Conservation (phyloP, 2,888 invertebrate species). For the Drosophila multiciliata region DNA sequence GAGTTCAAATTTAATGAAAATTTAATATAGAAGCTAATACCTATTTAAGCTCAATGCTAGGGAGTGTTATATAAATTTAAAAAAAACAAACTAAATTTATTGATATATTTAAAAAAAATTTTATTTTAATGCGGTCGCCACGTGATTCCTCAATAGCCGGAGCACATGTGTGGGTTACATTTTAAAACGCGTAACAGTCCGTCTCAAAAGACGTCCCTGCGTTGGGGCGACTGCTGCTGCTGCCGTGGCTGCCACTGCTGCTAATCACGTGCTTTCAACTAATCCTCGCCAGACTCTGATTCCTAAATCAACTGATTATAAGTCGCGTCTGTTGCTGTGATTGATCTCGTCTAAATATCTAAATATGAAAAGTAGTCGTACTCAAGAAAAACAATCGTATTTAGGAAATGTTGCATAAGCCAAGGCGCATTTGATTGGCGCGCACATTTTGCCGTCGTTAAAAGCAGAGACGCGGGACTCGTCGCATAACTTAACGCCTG, state of each 20-base stretch:
- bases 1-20: constrained; percentile 11
- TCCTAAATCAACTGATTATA: constrained; percentile 16
- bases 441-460: constrained; percentile 69
- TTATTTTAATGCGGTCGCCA: constrained; percentile 69
- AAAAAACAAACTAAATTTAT: not conserved
- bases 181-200: constrained; percentile 98
- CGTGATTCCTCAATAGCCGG: constrained; percentile 63
- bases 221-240: constrained; percentile 96
- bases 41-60: not conserved
- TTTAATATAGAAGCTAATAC: not conserved
- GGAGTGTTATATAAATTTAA: constrained; percentile 32
- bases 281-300: constrained; percentile 17
- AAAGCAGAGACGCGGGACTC: constrained; percentile 38
- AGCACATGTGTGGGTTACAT: constrained; percentile 97
- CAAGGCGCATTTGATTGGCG: constrained; percentile 79
- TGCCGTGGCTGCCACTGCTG: not conserved
- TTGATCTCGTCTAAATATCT: constrained; percentile 29
- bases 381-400: constrained; percentile 19
- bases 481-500: constrained; percentile 62
- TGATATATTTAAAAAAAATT: constrained; percentile 15
- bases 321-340: constrained; percentile 28
- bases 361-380: constrained; percentile 25
- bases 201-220: constrained; percentile 97
- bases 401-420: constrained; percentile 79
- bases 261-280: not conserved